Evolutionary conservation across 2,113 vertebrate species (phyloP), one percentile per base, ranked within the genome.

Genomic region (Microtus oregoni): DNA sequence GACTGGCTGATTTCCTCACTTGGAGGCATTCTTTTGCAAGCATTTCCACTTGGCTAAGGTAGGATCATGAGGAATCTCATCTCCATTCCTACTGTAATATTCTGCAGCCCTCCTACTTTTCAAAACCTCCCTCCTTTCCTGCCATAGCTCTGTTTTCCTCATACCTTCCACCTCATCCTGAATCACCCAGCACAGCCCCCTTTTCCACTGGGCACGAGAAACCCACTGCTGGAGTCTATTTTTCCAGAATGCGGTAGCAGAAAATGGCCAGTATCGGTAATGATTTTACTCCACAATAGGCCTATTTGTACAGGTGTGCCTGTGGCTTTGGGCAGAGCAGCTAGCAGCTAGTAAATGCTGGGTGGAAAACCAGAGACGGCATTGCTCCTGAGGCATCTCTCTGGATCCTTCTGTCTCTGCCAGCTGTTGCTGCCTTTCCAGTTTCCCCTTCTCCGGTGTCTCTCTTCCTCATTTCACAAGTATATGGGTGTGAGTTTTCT

Each of bases 391-490:
- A 35, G 32, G 47, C 24, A 28, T 52, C 67, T 95, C 11, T 76
- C 38, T 83, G 52, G 26, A 15, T 92, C n/a, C 94, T 90, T 20
- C 78, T 47, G 26, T 44, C 68, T 90, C 61, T 92, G 20, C 4
- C 52, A 30, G 82, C 47, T 83, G 79, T 63, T 26, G 70, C 19
- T 0, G 0, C 22, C 50, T 17, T 88, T 78, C 90, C 81, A 28
- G 52, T 68, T 92, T 86, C 86, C 86, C 26, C 35, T 95, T 93
- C 38, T 93, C 86, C 73, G 0, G 8, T 10, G 50, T 86, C 73
- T 89, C 65, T 90, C 81, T 92, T 94, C 41, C 32, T 95, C 55
- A 86, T 93, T 95, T 82, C 95, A 73, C n/a, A 94, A 82, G 93
- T 89, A 26, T 58, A 58, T 41, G 30, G 35, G 73, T 95, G 73